phyloP scores from a whole-genome alignment of 2,113 vertebrate genomes.

The Abramis brama region DNA sequence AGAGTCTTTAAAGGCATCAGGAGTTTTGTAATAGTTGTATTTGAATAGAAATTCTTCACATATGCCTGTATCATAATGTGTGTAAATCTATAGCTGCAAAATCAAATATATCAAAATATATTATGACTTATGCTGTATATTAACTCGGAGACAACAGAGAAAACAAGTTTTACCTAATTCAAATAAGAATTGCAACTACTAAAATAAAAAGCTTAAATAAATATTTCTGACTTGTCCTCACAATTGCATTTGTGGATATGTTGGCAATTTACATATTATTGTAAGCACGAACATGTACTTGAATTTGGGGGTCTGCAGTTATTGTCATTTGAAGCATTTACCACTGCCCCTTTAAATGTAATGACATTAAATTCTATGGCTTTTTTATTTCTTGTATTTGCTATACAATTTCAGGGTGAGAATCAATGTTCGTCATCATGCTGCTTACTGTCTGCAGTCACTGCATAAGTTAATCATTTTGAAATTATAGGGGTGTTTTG shows the following conservation, averaged over 20 bases:
- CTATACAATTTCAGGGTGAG: neutral
- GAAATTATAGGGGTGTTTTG: neutral
- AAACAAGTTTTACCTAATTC: neutral
- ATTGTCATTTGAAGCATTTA: neutral
- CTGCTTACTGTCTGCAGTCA: neutral
- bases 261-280: neutral
- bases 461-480: neutral
- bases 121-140: neutral
- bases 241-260: neutral
- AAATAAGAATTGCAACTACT: neutral
- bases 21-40: neutral
- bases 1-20: neutral
- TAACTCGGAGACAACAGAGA: neutral
- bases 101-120: neutral
- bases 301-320: neutral
- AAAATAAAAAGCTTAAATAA: neutral
- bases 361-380: neutral
- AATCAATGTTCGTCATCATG: neutral
- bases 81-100: neutral
- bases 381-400: neutral
- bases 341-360: neutral
- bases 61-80: neutral
- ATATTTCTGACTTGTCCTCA: neutral
- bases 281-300: conserved; percentile 5
- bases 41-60: neutral